Base-by-base conservation (phyloP, 2,113 vertebrate species). In the Stegostoma tigrinum region DNA sequence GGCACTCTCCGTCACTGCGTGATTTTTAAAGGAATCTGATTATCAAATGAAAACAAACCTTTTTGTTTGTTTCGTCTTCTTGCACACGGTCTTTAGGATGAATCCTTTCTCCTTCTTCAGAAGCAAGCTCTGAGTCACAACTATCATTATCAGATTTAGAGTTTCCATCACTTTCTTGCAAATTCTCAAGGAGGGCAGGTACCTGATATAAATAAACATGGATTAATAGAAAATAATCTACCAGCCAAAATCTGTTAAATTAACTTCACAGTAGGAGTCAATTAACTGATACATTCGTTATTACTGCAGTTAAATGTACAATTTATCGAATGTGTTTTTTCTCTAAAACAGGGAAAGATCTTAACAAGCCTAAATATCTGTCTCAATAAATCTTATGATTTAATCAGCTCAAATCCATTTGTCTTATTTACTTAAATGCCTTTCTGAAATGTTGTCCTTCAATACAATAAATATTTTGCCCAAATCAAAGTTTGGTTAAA, bases 151-250 rank as follows among this genome's bases (percentile, higher is more conserved):
- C 98, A 55, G 97, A 98, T 55, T 97, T 97, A 1, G 97, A 96
- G 97, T 97, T 96, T 72, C 96, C 95, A 95, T 96, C 95, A 95
- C 96, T 0, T 96, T 96, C 30, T 96, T 95, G 45, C 66, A n/a
- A 48, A 12, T 96, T 96, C 96, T 99, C 98, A 95, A 99, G 98
- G 67, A 99, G 98, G 5, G 98, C 98, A 34, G 99, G 99, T 80
- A 99, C 97, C 99, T 99, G 96, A 8, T 97, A 93, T 83, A 66
- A 85, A 21, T 48, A 78, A 95, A 95, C 10, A 75, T 86, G 78
- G 52, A 95, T 67, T 67, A 87, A 86, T 38, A 27, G 30, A 52
- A 52, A 12, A 61, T 34, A 67, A 61, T 30, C 12, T 34, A 34
- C 42, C 86, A 86, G 45, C n/a, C 48, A 87, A 55, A 68, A 87